Evolutionary conservation across 2,888 invertebrate genomes (phyloP), one percentile per base, ranked within the genome.

Genomic region (Drosophila anomelani): DNA sequence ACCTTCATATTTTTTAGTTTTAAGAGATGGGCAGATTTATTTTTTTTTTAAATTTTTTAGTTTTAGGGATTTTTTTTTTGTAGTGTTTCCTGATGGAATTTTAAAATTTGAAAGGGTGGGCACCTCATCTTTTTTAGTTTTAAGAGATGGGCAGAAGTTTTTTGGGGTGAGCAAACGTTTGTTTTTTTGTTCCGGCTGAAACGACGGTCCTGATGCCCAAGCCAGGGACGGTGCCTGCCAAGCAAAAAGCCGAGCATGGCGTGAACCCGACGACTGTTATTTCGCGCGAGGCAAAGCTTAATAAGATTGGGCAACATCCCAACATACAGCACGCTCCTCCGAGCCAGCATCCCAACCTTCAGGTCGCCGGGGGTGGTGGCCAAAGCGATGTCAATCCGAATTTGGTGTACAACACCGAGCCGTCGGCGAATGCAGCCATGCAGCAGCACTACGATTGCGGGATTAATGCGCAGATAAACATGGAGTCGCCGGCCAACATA

Each of bases 401-500:
- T 43, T 75, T 90, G 59, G 96, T 97, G 0, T 97, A 97, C 89
- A 97, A 96, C 0, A 96, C 97, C 0, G 97, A 97, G 85, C 96
- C 97, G 0, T 96, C 96, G 0, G 95, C 96, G 41, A 97, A 96
- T 90, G 96, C 97, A 77, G 95, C 96, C 58, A 94, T 97, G 80
- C 91, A 95, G 89, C 86, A 95, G 89, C 95, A 95, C 81, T 96
- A 96, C 86, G 96, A 96, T 63, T 96, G 96, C 84, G 97, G 97
- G 81, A 92, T 97, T 71, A 97, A 97, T 91, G 97, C 97, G 66
- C 96, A 97, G 90, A 92, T 97, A 67, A 97, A 96, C 0, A 93
- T 98, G 76, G 98, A 98, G 91, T 97, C 98, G 0, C 97, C 98
- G 0, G 96, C 97, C 0, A 97, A 97, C 44, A 97, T 98, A 79